phyloP scores from a whole-genome alignment of 2,888 invertebrate species.

The Ochropleura leucogaster region DNA sequence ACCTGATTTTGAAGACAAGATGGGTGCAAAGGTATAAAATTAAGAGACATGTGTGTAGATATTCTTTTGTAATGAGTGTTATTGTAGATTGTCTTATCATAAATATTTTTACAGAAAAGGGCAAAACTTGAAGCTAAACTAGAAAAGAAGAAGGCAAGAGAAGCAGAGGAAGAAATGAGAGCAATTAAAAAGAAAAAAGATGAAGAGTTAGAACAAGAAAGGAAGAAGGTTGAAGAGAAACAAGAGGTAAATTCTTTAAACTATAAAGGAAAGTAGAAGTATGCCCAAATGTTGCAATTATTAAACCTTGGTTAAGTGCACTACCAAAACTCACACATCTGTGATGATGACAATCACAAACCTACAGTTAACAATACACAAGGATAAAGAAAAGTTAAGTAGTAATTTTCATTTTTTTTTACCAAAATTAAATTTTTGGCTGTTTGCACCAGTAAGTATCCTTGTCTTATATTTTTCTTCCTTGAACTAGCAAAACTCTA shows the following conservation, averaged over 20 bases:
- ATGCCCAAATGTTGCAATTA: too few species aligned
- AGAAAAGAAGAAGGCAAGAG: conserved; percentile 95
- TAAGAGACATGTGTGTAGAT: not conserved
- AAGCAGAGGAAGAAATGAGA: conserved; percentile 94
- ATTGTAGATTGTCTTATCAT: not conserved
- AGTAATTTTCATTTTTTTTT: too few species aligned
- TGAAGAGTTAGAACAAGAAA: conserved; percentile 93
- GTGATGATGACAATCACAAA: too few species aligned
- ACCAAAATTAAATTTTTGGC: too few species aligned
- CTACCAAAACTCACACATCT: too few species aligned
- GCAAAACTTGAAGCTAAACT: conserved; percentile 98
- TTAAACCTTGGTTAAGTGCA: too few species aligned
- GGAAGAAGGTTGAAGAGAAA: conserved; percentile 93
- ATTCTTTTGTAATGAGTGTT: not conserved
- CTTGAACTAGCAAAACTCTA: too few species aligned
- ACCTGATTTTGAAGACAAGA: conserved; percentile 92
- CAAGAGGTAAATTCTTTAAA: conserved; percentile 82
- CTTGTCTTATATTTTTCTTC: too few species aligned
- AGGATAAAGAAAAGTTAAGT: too few species aligned
- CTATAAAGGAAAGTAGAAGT: not conserved
- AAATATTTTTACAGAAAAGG: conserved; percentile 92
- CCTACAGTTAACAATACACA: too few species aligned
- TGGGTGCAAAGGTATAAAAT: conserved; percentile 94
- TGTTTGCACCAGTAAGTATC: too few species aligned
- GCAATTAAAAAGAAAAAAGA: conserved; percentile 95